These are phyloP conservation scores for Lota lota DNA, from an alignment of 2,113 vertebrate species.

Conservation along the genomic window DNA sequence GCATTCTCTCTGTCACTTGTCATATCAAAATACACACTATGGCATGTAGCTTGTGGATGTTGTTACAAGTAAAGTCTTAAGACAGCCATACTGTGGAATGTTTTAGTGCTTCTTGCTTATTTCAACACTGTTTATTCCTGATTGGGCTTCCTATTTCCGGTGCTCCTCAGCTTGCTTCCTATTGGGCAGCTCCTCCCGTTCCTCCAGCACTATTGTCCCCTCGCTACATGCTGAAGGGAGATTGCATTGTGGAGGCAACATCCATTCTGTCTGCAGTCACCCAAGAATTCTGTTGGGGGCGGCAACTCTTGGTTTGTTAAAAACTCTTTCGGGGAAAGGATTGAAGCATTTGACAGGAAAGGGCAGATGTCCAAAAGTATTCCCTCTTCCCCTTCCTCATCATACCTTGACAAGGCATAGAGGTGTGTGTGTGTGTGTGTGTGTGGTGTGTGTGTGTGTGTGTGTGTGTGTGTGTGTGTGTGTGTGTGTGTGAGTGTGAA, in stretches of 20 bases:
- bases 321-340: no score
- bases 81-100: constrained; percentile 53
- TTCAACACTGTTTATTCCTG: constrained; percentile 69
- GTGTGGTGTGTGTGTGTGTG: no score
- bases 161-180: constrained; percentile 62
- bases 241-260: constrained; percentile 29
- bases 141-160: constrained; percentile 70
- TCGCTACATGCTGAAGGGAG: constrained; percentile 24
- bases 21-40: no score
- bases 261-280: constrained; percentile 39
- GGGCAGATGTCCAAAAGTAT: background rate
- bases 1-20: background rate
- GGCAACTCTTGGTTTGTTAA: background rate
- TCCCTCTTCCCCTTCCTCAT: background rate
- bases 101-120: constrained; percentile 34
- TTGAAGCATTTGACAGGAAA: no score
- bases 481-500: constrained; percentile 8
- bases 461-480: background rate
- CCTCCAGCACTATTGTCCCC: constrained; percentile 39
- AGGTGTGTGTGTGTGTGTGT: background rate
- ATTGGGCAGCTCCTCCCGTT: constrained; percentile 46
- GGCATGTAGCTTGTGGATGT: no score
- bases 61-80: constrained; percentile 29
- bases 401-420: background rate
- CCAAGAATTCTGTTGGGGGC: constrained; percentile 20